Evolutionary conservation across 2,888 invertebrate genomes (phyloP).

Genomic region (Peribatodes rhomboidaria): DNA sequence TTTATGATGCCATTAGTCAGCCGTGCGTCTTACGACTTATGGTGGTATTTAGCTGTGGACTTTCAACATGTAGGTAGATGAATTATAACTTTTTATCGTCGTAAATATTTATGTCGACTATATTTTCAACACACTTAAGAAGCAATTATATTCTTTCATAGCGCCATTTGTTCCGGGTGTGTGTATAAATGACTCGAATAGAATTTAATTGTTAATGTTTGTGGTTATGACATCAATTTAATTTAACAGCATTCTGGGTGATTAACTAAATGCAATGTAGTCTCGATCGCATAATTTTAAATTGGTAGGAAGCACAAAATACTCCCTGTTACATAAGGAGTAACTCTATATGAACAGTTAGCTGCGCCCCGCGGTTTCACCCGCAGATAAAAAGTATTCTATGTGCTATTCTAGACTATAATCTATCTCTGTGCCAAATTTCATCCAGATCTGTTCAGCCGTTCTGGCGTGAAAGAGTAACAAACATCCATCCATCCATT

Average conservation of each 20-base stretch:
- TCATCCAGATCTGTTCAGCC: no score
- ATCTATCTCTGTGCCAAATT: no score
- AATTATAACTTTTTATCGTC: slow-evolving; percentile 56
- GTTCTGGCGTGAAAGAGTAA: no score
- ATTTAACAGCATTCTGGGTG: neutral
- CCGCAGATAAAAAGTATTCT: no score
- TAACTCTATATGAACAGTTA: no score
- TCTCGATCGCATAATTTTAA: neutral
- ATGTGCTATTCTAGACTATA: no score
- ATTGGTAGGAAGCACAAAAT: no score
- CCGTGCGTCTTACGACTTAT: slow-evolving; percentile 25
- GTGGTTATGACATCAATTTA: slow-evolving; percentile 12
- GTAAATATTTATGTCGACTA: slow-evolving; percentile 53
- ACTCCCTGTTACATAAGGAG: no score
- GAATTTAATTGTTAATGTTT: neutral
- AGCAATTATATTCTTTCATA: slow-evolving; percentile 43
- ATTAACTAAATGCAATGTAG: neutral
- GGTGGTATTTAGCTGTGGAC: slow-evolving; percentile 10
- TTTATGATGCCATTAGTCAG: slow-evolving; percentile 43
- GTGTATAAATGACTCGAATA: slow-evolving; percentile 17
- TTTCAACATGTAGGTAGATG: slow-evolving; percentile 37
- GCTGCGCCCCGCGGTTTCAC: no score
- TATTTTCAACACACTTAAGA: slow-evolving; percentile 31
- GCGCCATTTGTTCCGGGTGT: slow-evolving; percentile 40
- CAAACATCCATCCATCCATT: no score